Base-by-base conservation (phyloP, 2,113 vertebrate genomes). In the Chunga burmeisteri region DNA sequence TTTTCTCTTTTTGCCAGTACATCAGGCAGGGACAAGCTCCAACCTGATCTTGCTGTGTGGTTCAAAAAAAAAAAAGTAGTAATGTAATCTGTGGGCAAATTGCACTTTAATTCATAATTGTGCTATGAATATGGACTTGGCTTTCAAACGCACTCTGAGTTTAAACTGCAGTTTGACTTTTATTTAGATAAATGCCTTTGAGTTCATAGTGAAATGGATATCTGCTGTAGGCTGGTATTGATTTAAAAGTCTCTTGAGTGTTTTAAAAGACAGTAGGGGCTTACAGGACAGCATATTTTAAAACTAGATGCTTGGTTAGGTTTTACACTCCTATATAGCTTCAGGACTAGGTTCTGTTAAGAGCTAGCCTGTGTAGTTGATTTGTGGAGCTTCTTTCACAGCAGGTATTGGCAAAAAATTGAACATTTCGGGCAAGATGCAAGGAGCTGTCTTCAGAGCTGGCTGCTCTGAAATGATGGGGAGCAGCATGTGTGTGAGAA, bases 71-170 rank as follows among this genome's bases (percentile, higher is more conserved):
- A 81, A 81, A 32, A 77, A 56, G 86, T 67, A 83, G 98, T 98
- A 98, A 98, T 94, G 95, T 98, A 98, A 98, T 98, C 98, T 98
- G 95, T 89, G 94, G 97, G 98, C 98, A 99, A 99, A 99, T 99
- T 98, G 92, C 98, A 97, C 97, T 98, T 98, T 98, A 98, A 98
- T 98, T 96, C 93, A 59, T 97, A 98, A 97, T 96, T 97, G 90
- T 97, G 86, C 98, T 97, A 95, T 95, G 97, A 98, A 98, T 98
- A 97, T 97, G 98, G 98, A 98, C 98, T 94, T 97, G 96, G 98
- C 97, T 98, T 98, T 98, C 98, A 98, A 98, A 98, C 58, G 84
- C 94, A 91, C 95, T 94, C 97, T 58, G 98, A 95, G 98, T 98
- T 98, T 98, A 97, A 98, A 98, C 97, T 98, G 97, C 97, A 98